phyloP scores from a whole-genome alignment of 2,113 vertebrate genomes.

The Amazona guildingii region DNA sequence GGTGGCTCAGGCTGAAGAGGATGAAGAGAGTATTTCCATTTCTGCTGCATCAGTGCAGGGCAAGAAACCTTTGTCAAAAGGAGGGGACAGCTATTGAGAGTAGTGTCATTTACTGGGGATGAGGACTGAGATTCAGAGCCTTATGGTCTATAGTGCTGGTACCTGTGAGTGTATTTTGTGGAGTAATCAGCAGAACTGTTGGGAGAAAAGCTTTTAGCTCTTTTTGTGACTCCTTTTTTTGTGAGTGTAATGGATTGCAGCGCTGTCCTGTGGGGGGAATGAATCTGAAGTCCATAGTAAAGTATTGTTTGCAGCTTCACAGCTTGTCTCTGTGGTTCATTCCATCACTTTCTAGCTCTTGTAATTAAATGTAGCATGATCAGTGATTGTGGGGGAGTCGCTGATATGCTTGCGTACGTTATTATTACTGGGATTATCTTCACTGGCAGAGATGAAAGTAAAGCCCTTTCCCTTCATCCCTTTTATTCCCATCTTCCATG shows the following conservation, averaged over 20 bases:
- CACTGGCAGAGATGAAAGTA: background rate
- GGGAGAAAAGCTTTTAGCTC: background rate
- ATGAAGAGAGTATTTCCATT: background rate
- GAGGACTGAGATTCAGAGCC: background rate
- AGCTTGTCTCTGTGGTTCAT: background rate
- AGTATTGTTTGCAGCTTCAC: background rate
- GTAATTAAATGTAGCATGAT: background rate
- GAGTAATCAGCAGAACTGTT: background rate
- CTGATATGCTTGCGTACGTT: background rate
- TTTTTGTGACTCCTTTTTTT: background rate
- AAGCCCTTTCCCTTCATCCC: background rate
- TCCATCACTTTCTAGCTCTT: background rate
- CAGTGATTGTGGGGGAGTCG: background rate
- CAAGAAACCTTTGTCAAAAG: background rate
- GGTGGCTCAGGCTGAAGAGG: background rate
- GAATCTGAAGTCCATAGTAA: background rate
- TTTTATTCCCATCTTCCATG: background rate
- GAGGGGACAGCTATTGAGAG: background rate
- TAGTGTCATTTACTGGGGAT: background rate
- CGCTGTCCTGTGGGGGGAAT: background rate
- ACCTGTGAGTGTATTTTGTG: background rate
- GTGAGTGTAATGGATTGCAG: background rate
- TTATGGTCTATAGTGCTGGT: background rate
- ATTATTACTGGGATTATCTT: background rate
- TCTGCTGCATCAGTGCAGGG: background rate